Conservation (phyloP, 2,113 vertebrate species). For the Platanista minor region DNA sequence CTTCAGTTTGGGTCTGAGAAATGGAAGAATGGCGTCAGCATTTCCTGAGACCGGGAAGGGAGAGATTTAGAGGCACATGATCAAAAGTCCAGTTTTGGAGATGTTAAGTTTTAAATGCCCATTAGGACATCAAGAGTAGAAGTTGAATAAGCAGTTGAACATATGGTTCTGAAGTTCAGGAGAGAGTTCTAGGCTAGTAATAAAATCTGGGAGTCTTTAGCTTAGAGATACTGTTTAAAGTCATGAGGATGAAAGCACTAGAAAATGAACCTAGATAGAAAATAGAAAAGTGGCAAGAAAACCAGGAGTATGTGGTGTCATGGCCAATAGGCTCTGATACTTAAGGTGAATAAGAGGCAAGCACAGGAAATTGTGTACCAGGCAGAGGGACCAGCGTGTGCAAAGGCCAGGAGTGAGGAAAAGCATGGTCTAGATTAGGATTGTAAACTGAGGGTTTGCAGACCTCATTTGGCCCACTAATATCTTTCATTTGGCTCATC, state of each 20-base stretch:
- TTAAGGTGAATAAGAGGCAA: neutral
- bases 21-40: neutral
- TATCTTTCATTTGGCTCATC: neutral
- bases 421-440: neutral
- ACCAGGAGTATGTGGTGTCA: neutral
- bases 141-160: neutral
- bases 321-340: neutral
- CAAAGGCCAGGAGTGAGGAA: too few species aligned
- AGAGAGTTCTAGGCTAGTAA: neutral
- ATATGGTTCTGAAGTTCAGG: neutral
- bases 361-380: neutral
- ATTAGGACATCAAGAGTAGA: neutral
- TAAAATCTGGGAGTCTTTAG: neutral
- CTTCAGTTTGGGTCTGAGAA: neutral
- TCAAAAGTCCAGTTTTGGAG: neutral
- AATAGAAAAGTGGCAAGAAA: neutral
- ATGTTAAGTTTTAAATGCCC: neutral
- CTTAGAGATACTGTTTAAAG: neutral
- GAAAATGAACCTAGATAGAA: neutral
- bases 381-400: rapidly evolving
- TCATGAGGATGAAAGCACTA: neutral
- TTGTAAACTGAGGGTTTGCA: neutral
- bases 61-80: neutral
- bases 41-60: neutral
- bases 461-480: neutral